Conservation (phyloP, 2,113 vertebrate genomes). For the Centropristis striata region DNA sequence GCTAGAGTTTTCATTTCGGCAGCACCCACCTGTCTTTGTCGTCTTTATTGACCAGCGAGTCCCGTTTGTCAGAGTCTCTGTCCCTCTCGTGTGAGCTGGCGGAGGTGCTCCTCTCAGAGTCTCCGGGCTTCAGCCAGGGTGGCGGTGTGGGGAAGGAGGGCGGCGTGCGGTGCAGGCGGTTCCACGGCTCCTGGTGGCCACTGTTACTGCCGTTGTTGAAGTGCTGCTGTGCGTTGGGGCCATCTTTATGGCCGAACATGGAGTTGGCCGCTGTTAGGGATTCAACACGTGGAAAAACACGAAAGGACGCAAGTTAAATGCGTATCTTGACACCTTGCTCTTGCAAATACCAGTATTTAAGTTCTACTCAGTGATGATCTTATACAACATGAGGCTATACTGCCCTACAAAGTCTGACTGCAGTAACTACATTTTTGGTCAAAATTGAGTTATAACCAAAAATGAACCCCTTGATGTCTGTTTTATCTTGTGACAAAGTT, state of each 20-base stretch:
- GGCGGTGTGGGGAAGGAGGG: constrained; percentile 98
- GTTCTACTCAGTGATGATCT: background rate
- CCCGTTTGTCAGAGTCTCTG: constrained; percentile 94
- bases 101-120: constrained; percentile 93
- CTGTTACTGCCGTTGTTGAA: constrained; percentile 91
- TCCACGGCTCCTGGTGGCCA: constrained; percentile 97
- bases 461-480: too few species aligned
- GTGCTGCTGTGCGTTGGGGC: constrained; percentile 93
- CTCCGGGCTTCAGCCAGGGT: constrained; percentile 97
- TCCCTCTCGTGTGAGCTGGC: constrained; percentile 95
- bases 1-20: background rate
- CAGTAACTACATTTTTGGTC: too few species aligned
- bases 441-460: too few species aligned
- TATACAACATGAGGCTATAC: background rate
- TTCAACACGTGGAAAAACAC: constrained; percentile 72
- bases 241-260: constrained; percentile 97
- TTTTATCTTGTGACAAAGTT: too few species aligned
- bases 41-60: constrained; percentile 92
- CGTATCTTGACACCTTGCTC: constrained; percentile 26
- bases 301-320: constrained; percentile 73
- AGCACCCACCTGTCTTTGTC: constrained; percentile 96
- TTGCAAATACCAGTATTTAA: background rate
- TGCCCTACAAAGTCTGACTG: too few species aligned
- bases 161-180: constrained; percentile 97
- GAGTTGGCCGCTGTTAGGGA: constrained; percentile 95